phyloP scores from a whole-genome alignment of 2,888 invertebrate species.

The Augochlorella aurata region DNA sequence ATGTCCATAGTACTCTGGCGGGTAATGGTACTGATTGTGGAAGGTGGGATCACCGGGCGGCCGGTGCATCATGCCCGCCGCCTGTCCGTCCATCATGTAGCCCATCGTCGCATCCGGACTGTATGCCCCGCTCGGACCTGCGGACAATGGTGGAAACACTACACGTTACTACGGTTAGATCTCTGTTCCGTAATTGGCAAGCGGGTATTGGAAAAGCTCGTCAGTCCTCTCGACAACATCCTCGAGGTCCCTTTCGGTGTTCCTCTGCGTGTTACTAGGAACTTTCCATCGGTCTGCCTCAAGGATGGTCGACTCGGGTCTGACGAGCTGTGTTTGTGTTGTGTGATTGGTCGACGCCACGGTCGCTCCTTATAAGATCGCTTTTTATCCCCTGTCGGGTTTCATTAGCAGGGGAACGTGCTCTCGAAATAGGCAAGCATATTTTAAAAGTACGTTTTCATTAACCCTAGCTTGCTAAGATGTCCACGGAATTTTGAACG shows the following conservation, averaged over 20 bases:
- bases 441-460: neutral
- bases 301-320: slow-evolving; percentile 21
- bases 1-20: slow-evolving; percentile 96
- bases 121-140: slow-evolving; percentile 97
- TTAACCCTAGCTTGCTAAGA: no score
- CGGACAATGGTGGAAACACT: slow-evolving; percentile 94
- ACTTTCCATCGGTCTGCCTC: slow-evolving; percentile 31
- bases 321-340: slow-evolving; percentile 57
- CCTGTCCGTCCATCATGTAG: slow-evolving; percentile 98
- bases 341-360: slow-evolving; percentile 23
- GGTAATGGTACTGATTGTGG: slow-evolving; percentile 96
- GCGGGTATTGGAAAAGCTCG: slow-evolving; percentile 76
- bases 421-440: neutral
- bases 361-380: slow-evolving; percentile 9
- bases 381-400: neutral
- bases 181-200: slow-evolving; percentile 82
- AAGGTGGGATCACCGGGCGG: slow-evolving; percentile 96
- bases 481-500: no score
- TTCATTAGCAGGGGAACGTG: neutral
- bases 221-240: slow-evolving; percentile 46
- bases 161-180: slow-evolving; percentile 85
- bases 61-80: slow-evolving; percentile 96
- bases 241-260: slow-evolving; percentile 41
- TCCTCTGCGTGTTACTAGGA: slow-evolving; percentile 34
- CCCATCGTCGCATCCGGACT: slow-evolving; percentile 98